These are phyloP conservation scores for Tribolium freemani DNA, from an alignment of 2,888 invertebrate species.

Conservation along the genomic window DNA sequence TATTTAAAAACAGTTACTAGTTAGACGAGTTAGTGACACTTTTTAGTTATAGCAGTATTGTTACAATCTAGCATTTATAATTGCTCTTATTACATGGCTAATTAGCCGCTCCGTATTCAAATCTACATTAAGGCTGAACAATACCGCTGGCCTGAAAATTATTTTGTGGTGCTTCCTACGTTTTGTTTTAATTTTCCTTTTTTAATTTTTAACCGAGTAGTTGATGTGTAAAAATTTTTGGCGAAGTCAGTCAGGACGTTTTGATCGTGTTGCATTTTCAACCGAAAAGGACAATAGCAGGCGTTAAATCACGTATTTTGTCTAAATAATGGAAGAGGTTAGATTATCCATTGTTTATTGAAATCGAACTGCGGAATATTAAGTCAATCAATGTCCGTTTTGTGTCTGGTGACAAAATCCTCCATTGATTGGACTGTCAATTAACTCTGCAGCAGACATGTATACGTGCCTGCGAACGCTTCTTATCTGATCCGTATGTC, in stretches of 20 bases:
- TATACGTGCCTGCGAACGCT: constrained; percentile 68
- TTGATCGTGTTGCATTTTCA: not conserved
- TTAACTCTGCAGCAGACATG: constrained; percentile 68
- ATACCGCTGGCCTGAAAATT: not conserved
- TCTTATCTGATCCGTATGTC: constrained; percentile 68
- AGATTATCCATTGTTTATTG: constrained; percentile 68
- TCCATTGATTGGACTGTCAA: constrained; percentile 69
- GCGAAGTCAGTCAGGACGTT: too few relatives aligned
- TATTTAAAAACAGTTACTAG: constrained; percentile 43
- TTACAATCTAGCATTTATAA: constrained; percentile 33
- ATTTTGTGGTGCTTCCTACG: too few relatives aligned
- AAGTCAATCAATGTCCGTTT: constrained; percentile 68
- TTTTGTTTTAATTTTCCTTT: too few relatives aligned
- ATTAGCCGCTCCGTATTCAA: constrained; percentile 34
- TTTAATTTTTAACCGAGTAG: too few relatives aligned
- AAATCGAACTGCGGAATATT: constrained; percentile 67
- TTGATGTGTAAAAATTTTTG: too few relatives aligned
- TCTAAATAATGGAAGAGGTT: constrained; percentile 48
- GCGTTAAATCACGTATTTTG: constrained; percentile 63
- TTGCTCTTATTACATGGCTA: constrained; percentile 40
- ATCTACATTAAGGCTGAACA: constrained; percentile 8
- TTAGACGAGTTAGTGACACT: constrained; percentile 42
- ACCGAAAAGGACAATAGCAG: constrained; percentile 50
- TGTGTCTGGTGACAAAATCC: constrained; percentile 67
- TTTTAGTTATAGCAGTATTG: constrained; percentile 43